Conservation (phyloP, 2,113 vertebrate genomes). For the Benthochromis sp. region DNA sequence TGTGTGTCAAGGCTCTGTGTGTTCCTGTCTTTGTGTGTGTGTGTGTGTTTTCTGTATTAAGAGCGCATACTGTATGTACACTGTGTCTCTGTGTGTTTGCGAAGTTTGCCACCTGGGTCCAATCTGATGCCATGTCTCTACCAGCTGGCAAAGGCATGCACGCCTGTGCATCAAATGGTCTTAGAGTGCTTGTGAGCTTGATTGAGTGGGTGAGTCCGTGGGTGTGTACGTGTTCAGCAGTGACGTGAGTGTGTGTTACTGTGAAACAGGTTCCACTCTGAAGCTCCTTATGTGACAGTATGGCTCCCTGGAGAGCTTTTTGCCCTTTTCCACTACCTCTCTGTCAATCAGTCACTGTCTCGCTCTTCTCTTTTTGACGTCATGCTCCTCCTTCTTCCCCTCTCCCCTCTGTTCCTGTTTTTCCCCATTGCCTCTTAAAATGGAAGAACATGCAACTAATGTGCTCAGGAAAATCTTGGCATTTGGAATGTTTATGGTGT, state of each 20-base stretch:
- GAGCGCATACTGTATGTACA: not conserved
- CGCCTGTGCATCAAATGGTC: not conserved
- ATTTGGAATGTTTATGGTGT: not conserved
- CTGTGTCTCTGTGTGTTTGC: not conserved
- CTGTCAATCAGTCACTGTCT: conserved; percentile 22
- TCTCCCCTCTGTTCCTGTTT: not conserved
- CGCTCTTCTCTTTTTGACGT: not conserved
- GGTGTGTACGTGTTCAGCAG: not conserved
- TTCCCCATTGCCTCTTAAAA: not conserved
- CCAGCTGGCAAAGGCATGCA: conserved; percentile 17
- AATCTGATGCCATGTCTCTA: conserved; percentile 17
- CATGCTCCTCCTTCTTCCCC: not conserved
- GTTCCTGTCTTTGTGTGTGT: not conserved
- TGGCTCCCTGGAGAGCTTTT: conserved; percentile 12
- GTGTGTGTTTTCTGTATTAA: not conserved
- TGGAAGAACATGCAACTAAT: not conserved
- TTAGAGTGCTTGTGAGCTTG: not conserved
- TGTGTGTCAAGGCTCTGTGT: not conserved
- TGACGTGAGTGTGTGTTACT: not conserved
- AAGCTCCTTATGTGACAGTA: conserved; percentile 13
- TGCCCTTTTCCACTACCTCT: conserved; percentile 24
- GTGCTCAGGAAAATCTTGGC: not conserved
- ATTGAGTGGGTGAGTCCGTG: conserved; percentile 27
- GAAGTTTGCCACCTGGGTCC: conserved; percentile 23
- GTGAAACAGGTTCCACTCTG: conserved; percentile 14